Conservation (phyloP, 2,888 invertebrate genomes). For the Caenorhabditis drosophilae region DNA sequence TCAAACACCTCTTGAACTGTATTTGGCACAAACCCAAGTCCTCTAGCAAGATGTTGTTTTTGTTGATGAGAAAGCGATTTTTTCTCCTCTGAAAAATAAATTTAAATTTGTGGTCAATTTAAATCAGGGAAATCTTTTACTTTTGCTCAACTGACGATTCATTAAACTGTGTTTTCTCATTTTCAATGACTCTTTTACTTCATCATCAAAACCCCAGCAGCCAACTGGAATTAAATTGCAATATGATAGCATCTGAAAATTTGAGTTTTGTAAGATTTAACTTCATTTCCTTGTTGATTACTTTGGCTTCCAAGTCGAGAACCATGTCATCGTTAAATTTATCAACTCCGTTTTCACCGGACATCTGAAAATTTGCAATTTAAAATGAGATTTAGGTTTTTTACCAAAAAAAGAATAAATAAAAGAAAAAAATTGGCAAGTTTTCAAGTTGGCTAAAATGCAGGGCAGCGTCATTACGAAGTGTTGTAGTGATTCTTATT, state of each 20-base stretch:
- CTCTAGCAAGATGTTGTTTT: conserved; percentile 47
- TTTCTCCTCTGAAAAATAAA: conserved; percentile 38
- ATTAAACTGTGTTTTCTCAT: conserved; percentile 52
- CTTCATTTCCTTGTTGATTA: too few relatives aligned
- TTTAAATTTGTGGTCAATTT: not conserved
- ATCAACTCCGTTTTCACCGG: conserved; percentile 10
- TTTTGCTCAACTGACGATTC: conserved; percentile 49
- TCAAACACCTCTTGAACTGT: conserved; percentile 49
- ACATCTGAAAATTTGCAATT: conserved; percentile 19
- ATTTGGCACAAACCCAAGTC: conserved; percentile 44
- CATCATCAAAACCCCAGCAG: conserved; percentile 58
- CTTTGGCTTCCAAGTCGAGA: conserved; percentile 17
- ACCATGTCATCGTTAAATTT: conserved; percentile 13
- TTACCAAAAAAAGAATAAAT: too few relatives aligned
- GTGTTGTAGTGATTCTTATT: conserved; percentile 8
- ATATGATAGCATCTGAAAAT: conserved; percentile 30
- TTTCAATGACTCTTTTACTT: conserved; percentile 45
- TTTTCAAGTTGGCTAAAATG: conserved; percentile 5
- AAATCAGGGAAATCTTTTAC: conserved; percentile 24
- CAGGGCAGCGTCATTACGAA: conserved; percentile 11
- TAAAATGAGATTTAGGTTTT: not conserved
- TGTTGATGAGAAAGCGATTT: conserved; percentile 34
- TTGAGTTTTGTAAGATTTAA: conserved; percentile 5
- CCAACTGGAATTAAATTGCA: conserved; percentile 49
- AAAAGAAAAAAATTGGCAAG: conserved; percentile 3